Evolutionary conservation across 2,113 vertebrate species (phyloP).

Genomic region (Sebastes fasciatus): DNA sequence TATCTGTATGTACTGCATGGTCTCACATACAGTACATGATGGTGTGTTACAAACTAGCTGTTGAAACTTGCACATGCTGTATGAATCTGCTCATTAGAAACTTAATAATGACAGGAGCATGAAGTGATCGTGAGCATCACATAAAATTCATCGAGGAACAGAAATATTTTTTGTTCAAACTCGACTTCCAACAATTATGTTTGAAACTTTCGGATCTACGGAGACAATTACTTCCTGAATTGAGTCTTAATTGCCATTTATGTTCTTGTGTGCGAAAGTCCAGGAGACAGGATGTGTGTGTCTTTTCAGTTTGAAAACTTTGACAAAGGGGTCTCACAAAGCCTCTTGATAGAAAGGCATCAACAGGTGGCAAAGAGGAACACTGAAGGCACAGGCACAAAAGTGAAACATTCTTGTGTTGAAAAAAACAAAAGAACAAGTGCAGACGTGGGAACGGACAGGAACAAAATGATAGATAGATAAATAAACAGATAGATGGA

Average conservation of each 20-base stretch:
- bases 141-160: no score
- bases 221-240: conserved; percentile 1
- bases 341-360: conserved; percentile 33
- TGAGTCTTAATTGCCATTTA: conserved; percentile 3
- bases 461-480: conserved; percentile 38
- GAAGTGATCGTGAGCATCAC: no score
- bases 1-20: neutral
- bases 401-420: conserved; percentile 42
- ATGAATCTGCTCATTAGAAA: neutral
- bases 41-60: neutral
- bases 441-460: conserved; percentile 39
- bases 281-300: conserved; percentile 23
- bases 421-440: conserved; percentile 21
- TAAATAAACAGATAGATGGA: conserved; percentile 17
- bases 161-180: neutral
- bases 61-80: neutral
- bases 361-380: conserved; percentile 75
- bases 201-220: neutral
- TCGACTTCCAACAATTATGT: neutral
- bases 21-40: neutral
- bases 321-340: conserved; percentile 30
- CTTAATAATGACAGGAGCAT: neutral
- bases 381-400: conserved; percentile 35
- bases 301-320: conserved; percentile 48
- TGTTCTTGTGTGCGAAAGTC: conserved; percentile 30